Base-by-base conservation (phyloP, 2,797 vertebrate species). In the Bucorvus abyssinicus region DNA sequence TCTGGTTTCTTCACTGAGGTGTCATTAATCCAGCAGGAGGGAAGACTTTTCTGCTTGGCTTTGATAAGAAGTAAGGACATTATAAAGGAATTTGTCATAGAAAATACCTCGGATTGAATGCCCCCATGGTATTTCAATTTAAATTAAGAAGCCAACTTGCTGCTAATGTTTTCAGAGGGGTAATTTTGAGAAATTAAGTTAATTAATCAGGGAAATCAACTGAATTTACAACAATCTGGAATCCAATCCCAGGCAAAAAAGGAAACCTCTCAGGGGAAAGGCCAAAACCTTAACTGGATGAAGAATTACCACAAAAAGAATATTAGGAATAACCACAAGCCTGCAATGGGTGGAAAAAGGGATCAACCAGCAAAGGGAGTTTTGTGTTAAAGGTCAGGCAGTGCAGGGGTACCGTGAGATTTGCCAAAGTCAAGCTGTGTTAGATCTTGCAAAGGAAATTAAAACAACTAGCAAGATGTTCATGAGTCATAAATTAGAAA, bases 321-420 rank as follows among this genome's bases (percentile, higher is more conserved):
- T 55, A 78, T 93, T 59, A 80, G 45, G 49, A 89, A 87, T 87
- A 93, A 93, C 78, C 89, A 45, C 53, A 84, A 73, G 59, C 44
- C 55, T 64, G 29, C 20, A 73, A 59, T 12, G n/a, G n/a, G 55
- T 47, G 55, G 78, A 55, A 84, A 89, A 91, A 67, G 53, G 36
- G 69, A 76, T 89, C 86, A 91, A 84, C 19, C 74, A 76, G 81
- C 49, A 53, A 76, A 71, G 32, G 67, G 55, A 63, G 20, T 40
- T 89, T 45, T 69, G 42, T 56, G 47, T 75, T 93, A 84, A 87
- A 84, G 82, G 69, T 73, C 89, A 60, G 64, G 74, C 52, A 38
- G 55, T 22, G 69, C 45, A 83, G 81, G 63, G 57, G 81, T 63
- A 80, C 92, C 3, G 1, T 45, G 59, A 89, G 73, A 76, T 38